Conservation (phyloP, 2,797 vertebrate species). For the Heterohyrax brucei region DNA sequence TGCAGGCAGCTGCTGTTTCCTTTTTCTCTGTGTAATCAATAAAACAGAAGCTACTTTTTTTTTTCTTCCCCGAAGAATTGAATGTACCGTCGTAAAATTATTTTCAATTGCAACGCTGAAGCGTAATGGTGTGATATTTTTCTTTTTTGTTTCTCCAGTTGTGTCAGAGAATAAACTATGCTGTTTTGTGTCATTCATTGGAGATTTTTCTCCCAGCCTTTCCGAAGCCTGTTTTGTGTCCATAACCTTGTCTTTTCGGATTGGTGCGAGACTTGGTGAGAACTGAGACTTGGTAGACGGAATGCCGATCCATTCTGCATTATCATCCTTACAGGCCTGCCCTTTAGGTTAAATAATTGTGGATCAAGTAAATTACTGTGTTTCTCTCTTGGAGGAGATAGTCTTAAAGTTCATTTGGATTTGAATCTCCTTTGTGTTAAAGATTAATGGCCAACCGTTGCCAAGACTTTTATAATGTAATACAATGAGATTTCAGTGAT, state of each 20-base stretch:
- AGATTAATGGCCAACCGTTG: slow-evolving; percentile 86
- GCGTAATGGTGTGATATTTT: slow-evolving; percentile 81
- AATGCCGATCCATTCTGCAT: slow-evolving; percentile 79
- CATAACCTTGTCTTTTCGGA: slow-evolving; percentile 77
- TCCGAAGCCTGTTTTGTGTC: slow-evolving; percentile 78
- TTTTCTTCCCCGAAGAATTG: slow-evolving; percentile 57
- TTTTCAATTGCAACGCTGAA: slow-evolving; percentile 70
- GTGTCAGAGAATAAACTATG: slow-evolving; percentile 69
- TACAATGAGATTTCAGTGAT: slow-evolving; percentile 74
- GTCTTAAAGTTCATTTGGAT: slow-evolving; percentile 84
- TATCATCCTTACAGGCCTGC: slow-evolving; percentile 83
- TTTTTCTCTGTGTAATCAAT: slow-evolving; percentile 86
- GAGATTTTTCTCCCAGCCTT: slow-evolving; percentile 47
- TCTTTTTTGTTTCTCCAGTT: slow-evolving; percentile 36
- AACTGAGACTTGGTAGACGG: slow-evolving; percentile 81
- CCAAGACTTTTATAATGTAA: slow-evolving; percentile 80
- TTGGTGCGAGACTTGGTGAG: slow-evolving; percentile 88
- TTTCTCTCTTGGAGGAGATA: slow-evolving; percentile 72
- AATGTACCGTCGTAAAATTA: slow-evolving; percentile 26
- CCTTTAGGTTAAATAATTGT: slow-evolving; percentile 76
- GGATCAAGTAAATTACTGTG: slow-evolving; percentile 63
- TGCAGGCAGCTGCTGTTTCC: slow-evolving; percentile 89
- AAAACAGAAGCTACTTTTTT: slow-evolving; percentile 71
- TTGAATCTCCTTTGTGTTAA: slow-evolving; percentile 89
- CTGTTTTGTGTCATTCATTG: slow-evolving; percentile 79